phyloP scores from a whole-genome alignment of 2,797 vertebrate genomes.

The Aeoliscus strigatus region DNA sequence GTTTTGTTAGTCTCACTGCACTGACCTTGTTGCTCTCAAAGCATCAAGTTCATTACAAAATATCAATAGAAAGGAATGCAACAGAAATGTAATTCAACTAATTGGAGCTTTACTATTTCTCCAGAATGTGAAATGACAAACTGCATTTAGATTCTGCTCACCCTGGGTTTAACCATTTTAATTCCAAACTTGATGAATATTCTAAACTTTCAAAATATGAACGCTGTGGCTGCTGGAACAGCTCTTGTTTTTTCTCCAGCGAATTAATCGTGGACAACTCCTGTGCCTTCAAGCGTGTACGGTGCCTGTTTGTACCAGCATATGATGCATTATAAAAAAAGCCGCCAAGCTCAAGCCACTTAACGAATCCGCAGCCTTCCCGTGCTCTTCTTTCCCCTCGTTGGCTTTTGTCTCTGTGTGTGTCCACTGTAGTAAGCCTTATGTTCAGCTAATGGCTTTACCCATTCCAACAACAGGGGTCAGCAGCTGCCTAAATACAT shows the following conservation, averaged over 20 bases:
- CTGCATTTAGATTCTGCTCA: neutral
- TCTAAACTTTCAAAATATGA: too few relatives aligned
- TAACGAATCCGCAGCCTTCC: conserved; percentile 21
- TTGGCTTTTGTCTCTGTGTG: conserved; percentile 13
- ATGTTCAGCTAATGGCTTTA: conserved; percentile 55
- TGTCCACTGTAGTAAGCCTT: conserved; percentile 42
- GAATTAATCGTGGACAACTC: conserved; percentile 22
- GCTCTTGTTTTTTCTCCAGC: conserved; percentile 10
- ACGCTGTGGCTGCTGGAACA: conserved; percentile 3
- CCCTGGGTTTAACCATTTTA: neutral
- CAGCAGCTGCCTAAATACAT: conserved; percentile 63
- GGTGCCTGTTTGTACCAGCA: conserved; percentile 21
- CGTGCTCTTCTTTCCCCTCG: conserved; percentile 5
- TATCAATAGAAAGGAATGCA: too few relatives aligned
- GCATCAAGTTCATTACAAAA: too few relatives aligned
- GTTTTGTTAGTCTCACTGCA: too few relatives aligned
- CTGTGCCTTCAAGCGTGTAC: conserved; percentile 19
- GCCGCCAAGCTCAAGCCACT: conserved; percentile 23
- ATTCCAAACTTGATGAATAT: conserved; percentile 4
- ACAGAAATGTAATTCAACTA: too few relatives aligned
- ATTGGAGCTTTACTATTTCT: too few relatives aligned
- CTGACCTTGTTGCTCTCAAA: too few relatives aligned
- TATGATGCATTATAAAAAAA: conserved; percentile 38
- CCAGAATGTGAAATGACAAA: too few relatives aligned
- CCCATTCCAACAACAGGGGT: conserved; percentile 54